phyloP scores from a whole-genome alignment of 1,140 invertebrate genomes.

The Ips typographus region DNA sequence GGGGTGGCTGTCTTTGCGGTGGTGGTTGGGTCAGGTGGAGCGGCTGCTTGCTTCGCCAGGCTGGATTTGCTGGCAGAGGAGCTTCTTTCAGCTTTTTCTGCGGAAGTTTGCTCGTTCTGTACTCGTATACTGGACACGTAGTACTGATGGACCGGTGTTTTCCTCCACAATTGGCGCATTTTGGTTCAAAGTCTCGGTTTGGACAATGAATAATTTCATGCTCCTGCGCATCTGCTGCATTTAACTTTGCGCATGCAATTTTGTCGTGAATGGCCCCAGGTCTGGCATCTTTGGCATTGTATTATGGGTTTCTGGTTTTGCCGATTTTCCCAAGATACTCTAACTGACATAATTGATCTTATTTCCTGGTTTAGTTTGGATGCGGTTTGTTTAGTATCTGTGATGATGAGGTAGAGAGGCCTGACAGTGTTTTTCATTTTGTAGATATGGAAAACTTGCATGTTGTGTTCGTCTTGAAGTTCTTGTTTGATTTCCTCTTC shows the following conservation, averaged over 20 bases:
- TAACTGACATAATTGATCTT: neutral
- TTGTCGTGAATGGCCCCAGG: constrained; percentile 37
- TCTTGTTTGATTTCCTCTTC: constrained; percentile 8
- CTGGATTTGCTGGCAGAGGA: neutral
- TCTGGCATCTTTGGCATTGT: constrained; percentile 45
- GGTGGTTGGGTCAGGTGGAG: neutral
- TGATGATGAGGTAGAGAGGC: neutral
- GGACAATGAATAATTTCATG: constrained; percentile 33
- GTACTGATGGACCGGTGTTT: constrained; percentile 13
- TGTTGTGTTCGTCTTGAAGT: neutral
- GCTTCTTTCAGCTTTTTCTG: neutral
- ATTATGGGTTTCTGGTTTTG: constrained; percentile 19
- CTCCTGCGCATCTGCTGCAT: constrained; percentile 41
- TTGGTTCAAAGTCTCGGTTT: neutral
- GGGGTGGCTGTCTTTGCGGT: neutral
- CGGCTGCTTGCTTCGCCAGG: neutral
- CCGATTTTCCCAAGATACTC: constrained; percentile 16
- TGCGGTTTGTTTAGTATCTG: neutral
- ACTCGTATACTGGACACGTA: constrained; percentile 15
- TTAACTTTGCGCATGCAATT: constrained; percentile 29
- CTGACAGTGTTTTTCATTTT: constrained; percentile 5
- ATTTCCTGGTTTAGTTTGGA: neutral
- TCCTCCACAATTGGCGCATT: constrained; percentile 24
- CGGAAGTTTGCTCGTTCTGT: neutral
- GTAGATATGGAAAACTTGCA: neutral